Conservation (phyloP, 2,113 vertebrate genomes). For the Poeciliopsis retropinna region DNA sequence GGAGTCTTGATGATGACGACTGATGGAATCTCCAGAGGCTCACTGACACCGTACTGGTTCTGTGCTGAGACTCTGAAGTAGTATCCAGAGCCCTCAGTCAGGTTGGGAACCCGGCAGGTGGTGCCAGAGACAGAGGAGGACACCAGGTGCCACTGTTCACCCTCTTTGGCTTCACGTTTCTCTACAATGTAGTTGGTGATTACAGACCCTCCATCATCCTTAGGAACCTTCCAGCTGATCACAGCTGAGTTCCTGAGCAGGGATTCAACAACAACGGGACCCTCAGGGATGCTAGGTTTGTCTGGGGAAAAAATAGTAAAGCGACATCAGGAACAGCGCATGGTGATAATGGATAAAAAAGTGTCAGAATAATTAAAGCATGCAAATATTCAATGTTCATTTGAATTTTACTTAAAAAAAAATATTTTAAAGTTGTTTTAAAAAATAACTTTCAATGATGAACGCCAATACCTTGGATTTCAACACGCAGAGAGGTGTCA, state of each 20-base stretch:
- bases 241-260: constrained; percentile 92
- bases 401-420: too few relatives aligned
- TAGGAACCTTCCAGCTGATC: constrained; percentile 95
- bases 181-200: constrained; percentile 98
- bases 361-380: background rate
- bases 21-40: constrained; percentile 91
- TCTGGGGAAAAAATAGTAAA: constrained; percentile 74
- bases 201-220: constrained; percentile 93
- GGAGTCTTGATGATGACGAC: constrained; percentile 93
- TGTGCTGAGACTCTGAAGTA: constrained; percentile 98
- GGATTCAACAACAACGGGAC: constrained; percentile 92
- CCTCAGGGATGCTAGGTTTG: constrained; percentile 92
- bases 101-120: constrained; percentile 91
- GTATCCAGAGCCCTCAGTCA: constrained; percentile 92
- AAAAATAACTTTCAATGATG: background rate
- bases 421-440: background rate
- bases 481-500: constrained; percentile 89
- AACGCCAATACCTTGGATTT: constrained; percentile 92
- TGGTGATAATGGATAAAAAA: background rate
- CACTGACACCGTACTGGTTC: constrained; percentile 94
- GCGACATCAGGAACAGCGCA: background rate
- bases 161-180: constrained; percentile 96
- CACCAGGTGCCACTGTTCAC: constrained; percentile 92
- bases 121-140: constrained; percentile 93
- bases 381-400: background rate